Evolutionary conservation across 2,797 vertebrate genomes (phyloP), one percentile per base, ranked within the genome.

Genomic region (Crocidura indochinensis): DNA sequence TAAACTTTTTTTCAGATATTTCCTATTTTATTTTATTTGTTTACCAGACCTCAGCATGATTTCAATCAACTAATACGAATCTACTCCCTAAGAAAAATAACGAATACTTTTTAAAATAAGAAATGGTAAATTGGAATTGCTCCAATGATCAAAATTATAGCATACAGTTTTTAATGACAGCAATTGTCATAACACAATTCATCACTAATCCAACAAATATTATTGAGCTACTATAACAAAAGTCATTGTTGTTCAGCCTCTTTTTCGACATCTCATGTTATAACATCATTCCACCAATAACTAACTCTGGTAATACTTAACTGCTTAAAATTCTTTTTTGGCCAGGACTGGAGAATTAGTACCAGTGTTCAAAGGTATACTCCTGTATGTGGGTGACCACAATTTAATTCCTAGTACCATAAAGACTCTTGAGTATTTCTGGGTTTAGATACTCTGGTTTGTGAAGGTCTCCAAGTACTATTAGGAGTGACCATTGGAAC

Each of bases 261-360:
- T 22, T 67, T 53, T 44, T 79, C 3, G 26, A 6, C 15, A 71
- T 49, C 69, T 86, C 38, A 87, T 73, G 85, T 84, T 69, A 81
- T 71, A 87, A 79, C 14, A 65, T 46, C 47, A 71, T 17, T 79
- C 26, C 29, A 92, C 2, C 24, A 85, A 29, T 31, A 46, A 12
- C 10, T 77, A 76, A 62, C 15, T 85, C 44, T 24, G 67, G 8
- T 15, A 87, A 71, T 11, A 15, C 0, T 64, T 27, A 87, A 68
- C 38, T 67, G 72, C 6, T 64, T 79, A 51, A 81, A 71, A 10
- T 65, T 84, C 12, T 27, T 78, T 76, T 24, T 20, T 77, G 22
- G 22, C 56, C 56, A 60, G 56, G 56, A 17, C 22, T 15, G 22
- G 56, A 60, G 19, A 60, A 17, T 60, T 60, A 60, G 56, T 60